Percentiles rank a stretch among this genome's conserved stretches.
phyloP scores from a whole-genome alignment of 2,113 vertebrate species.

The Misgurnus mizolepis region DNA sequence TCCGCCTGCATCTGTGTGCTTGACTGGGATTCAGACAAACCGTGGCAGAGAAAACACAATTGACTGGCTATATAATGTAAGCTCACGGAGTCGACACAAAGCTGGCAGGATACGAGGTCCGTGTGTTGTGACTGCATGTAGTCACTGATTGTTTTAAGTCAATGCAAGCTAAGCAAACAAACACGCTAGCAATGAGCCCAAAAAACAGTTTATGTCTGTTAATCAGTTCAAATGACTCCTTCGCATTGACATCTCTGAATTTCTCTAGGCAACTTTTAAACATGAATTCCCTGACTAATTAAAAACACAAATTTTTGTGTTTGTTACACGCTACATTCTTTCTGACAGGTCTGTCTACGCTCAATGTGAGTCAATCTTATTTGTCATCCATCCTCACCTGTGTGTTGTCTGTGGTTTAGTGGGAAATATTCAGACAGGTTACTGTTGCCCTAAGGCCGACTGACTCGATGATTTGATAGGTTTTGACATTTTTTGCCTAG shows the following conservation, averaged over 20 bases:
- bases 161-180: conserved; percentile 47
- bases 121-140: conserved; percentile 38
- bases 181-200: conserved; percentile 21
- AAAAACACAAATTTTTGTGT: conserved; percentile 17
- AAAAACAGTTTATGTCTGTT: conserved; percentile 17
- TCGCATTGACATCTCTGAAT: background rate
- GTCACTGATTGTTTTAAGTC: conserved; percentile 42
- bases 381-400: conserved; percentile 23
- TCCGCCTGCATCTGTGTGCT: conserved; percentile 1
- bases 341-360: conserved; percentile 8
- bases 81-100: conserved; percentile 46
- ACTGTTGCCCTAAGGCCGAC: conserved; percentile 39
- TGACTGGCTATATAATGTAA: conserved; percentile 41
- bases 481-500: conserved; percentile 34
- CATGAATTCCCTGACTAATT: background rate
- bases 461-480: conserved; percentile 42
- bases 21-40: conserved; percentile 33
- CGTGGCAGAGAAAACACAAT: conserved; percentile 38
- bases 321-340: conserved; percentile 16
- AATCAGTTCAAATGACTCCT: background rate
- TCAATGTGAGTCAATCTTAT: background rate
- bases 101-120: conserved; percentile 49
- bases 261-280: background rate
- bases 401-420: conserved; percentile 43
- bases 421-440: conserved; percentile 45